Percentiles rank a stretch among this genome's conserved stretches.
Evolutionary conservation across 2,888 invertebrate genomes (phyloP).

Genomic region (Muschampia staudingeri): DNA sequence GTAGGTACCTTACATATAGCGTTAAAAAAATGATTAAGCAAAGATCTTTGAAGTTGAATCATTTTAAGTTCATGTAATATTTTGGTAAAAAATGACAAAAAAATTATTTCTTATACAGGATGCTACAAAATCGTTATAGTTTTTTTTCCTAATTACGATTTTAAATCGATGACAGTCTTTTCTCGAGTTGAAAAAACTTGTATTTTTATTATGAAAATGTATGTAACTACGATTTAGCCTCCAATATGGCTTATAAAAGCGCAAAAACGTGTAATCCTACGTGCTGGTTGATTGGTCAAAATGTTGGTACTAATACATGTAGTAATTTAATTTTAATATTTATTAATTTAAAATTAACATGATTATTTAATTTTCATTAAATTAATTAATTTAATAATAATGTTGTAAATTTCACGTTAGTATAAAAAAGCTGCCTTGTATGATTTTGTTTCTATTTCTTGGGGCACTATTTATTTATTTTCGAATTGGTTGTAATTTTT

Average conservation of each 20-base stretch:
- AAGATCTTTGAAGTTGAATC: too few relatives aligned
- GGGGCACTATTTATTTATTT: conserved; percentile 41
- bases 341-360: conserved; percentile 23
- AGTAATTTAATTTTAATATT: conserved; percentile 29
- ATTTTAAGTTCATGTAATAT: too few relatives aligned
- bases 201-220: too few relatives aligned
- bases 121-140: not conserved
- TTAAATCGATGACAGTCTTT: not conserved
- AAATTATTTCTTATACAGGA: not conserved
- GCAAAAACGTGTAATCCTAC: too few relatives aligned
- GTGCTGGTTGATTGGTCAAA: not conserved
- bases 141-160: not conserved
- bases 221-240: too few relatives aligned
- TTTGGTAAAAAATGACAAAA: not conserved
- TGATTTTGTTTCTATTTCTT: conserved; percentile 49
- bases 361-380: not conserved
- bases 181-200: not conserved
- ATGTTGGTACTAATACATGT: not conserved
- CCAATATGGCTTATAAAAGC: too few relatives aligned
- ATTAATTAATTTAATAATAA: conserved; percentile 40
- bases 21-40: not conserved
- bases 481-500: conserved; percentile 42
- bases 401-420: conserved; percentile 24
- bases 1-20: not conserved
- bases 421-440: conserved; percentile 55